phyloP scores from a whole-genome alignment of 2,888 invertebrate genomes.

The Eilema caniola region DNA sequence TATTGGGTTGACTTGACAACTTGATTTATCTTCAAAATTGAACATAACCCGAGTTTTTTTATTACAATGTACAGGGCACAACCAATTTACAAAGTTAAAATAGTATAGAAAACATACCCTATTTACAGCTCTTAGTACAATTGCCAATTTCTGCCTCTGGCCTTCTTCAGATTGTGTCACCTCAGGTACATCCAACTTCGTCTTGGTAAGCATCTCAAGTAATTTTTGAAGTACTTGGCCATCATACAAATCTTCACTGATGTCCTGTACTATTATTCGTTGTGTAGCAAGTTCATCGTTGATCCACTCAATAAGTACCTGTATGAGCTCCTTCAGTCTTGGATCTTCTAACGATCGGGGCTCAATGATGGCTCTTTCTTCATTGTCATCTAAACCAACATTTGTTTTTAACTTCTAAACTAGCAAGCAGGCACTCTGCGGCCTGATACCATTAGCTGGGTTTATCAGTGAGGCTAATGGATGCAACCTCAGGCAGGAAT shows the following conservation, averaged over 20 bases:
- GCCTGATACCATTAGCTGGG: not conserved
- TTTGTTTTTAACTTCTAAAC: not conserved
- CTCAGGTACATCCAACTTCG: conserved; percentile 98
- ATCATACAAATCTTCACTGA: conserved; percentile 99
- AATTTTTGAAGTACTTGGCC: conserved; percentile 93
- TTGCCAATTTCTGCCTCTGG: conserved; percentile 96
- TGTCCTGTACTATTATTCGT: conserved; percentile 98
- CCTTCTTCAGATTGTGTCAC: conserved; percentile 99
- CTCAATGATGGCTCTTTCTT: conserved; percentile 98
- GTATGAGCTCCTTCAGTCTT: conserved; percentile 93
- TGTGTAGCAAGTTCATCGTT: conserved; percentile 99
- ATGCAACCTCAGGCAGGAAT: not conserved
- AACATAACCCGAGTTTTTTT: too few relatives aligned
- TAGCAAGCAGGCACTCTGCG: not conserved
- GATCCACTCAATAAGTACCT: conserved; percentile 98
- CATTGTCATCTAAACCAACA: conserved; percentile 94
- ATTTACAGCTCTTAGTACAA: conserved; percentile 96
- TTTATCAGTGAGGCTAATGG: not conserved
- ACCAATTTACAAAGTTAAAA: too few relatives aligned
- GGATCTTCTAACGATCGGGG: conserved; percentile 95
- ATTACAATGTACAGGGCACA: too few relatives aligned
- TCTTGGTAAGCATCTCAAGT: conserved; percentile 94
- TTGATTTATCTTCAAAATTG: too few relatives aligned
- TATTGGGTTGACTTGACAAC: too few relatives aligned
- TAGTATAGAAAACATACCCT: conserved; percentile 81